These are phyloP conservation scores for Microcebus jonahi DNA, from an alignment of 2,113 vertebrate species.

Conservation along the genomic window DNA sequence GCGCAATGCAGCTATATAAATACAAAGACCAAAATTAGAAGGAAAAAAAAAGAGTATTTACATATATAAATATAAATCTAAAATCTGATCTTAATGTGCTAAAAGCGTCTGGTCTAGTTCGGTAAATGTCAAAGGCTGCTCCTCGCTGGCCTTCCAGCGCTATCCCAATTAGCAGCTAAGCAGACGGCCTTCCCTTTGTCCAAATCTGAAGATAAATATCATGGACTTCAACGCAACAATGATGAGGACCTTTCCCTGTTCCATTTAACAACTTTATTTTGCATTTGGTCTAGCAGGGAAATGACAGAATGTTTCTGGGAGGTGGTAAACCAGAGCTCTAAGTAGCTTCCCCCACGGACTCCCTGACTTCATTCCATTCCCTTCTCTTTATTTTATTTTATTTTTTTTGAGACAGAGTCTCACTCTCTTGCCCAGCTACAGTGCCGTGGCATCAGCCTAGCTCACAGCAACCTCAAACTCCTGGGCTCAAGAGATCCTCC, in stretches of 20 bases:
- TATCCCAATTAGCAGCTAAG: conserved; percentile 42
- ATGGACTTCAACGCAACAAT: neutral
- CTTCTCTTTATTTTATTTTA: neutral
- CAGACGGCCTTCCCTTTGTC: neutral
- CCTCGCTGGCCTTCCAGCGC: neutral
- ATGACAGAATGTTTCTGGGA: neutral
- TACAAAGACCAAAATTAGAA: conserved; percentile 27
- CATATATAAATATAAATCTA: conserved; percentile 36
- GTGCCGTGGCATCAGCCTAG: no score
- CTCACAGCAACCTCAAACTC: no score
- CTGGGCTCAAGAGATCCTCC: no score
- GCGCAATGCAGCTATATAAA: conserved; percentile 49
- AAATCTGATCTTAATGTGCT: conserved; percentile 36
- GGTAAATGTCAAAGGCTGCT: conserved; percentile 57
- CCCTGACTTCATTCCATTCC: neutral
- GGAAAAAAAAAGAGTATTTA: conserved; percentile 24
- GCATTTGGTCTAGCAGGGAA: conserved; percentile 28
- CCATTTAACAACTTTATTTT: conserved; percentile 30
- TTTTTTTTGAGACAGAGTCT: no score
- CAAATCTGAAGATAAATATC: conserved; percentile 49
- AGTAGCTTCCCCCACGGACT: neutral
- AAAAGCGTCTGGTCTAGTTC: conserved; percentile 24
- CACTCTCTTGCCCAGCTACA: no score
- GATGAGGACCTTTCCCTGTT: neutral
- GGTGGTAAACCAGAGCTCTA: neutral